These are phyloP conservation scores for Oxycera nigricornis DNA, from an alignment of 2,888 invertebrate species.

Conservation along the genomic window DNA sequence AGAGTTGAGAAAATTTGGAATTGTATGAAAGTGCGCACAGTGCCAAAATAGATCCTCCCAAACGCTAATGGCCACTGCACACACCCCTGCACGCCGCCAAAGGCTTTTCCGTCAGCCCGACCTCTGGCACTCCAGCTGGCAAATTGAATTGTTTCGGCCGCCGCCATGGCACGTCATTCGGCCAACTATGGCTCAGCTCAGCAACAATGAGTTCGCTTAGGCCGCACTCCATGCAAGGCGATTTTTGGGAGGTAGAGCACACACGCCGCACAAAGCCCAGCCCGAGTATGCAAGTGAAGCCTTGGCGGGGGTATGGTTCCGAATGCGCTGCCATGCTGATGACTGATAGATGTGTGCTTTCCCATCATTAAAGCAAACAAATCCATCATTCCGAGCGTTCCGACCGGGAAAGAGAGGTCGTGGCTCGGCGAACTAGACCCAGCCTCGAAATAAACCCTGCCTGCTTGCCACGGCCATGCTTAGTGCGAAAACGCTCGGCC, in stretches of 20 bases:
- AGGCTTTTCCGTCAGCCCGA: not conserved
- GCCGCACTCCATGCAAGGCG: not conserved
- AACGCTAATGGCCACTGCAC: conserved; percentile 49
- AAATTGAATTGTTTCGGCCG: conserved; percentile 23
- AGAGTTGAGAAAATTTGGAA: not conserved
- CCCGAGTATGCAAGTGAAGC: too few relatives aligned
- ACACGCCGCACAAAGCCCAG: not conserved
- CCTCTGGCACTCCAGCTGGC: not conserved
- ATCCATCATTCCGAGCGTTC: conserved; percentile 37
- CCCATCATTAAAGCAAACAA: conserved; percentile 41
- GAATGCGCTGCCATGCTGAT: conserved; percentile 22
- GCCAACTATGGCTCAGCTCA: not conserved
- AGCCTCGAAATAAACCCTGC: too few relatives aligned
- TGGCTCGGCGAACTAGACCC: not conserved
- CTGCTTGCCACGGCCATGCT: too few relatives aligned
- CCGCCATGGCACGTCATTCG: not conserved
- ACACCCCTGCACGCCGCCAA: not conserved
- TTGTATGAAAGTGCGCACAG: conserved; percentile 44
- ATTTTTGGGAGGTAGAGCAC: conserved; percentile 16
- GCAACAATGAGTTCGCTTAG: not conserved
- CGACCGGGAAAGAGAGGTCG: conserved; percentile 26
- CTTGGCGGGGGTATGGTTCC: too few relatives aligned
- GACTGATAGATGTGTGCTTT: conserved; percentile 43
- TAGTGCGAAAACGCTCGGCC: too few relatives aligned
- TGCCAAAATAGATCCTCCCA: conserved; percentile 52